phyloP scores from a whole-genome alignment of 2,113 vertebrate genomes.

The Cervus canadensis region DNA sequence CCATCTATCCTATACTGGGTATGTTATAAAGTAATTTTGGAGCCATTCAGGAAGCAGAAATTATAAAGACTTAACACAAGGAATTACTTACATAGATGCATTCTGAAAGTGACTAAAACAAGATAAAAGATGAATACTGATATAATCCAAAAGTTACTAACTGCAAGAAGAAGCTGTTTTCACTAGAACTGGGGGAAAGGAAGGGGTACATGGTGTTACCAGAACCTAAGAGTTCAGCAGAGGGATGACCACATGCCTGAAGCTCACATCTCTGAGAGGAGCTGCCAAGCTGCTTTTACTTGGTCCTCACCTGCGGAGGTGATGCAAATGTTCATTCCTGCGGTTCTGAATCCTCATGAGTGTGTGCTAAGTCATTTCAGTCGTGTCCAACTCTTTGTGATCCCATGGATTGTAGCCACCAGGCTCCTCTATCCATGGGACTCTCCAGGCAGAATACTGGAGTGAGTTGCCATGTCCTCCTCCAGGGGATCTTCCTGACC shows the following conservation, averaged over 20 bases:
- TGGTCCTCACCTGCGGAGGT: background rate
- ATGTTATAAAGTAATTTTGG: background rate
- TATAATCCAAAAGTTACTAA: background rate
- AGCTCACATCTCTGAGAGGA: background rate
- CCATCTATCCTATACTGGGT: background rate
- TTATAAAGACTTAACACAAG: background rate
- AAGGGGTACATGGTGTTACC: background rate
- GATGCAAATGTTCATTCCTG: background rate
- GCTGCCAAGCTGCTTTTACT: background rate
- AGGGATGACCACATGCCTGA: background rate
- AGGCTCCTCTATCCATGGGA: background rate
- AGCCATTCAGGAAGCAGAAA: background rate
- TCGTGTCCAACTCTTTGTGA: fast-evolving
- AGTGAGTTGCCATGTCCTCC: background rate
- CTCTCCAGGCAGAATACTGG: background rate
- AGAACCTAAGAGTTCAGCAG: background rate
- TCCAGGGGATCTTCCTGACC: background rate
- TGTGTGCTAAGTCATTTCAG: background rate
- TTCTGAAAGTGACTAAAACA: background rate
- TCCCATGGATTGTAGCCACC: background rate
- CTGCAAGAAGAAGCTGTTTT: background rate
- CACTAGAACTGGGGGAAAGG: background rate
- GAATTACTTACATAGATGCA: background rate
- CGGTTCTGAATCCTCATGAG: background rate
- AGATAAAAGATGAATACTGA: background rate